Evolutionary conservation across 1,140 invertebrate species (phyloP).

Genomic region (Zaprionus taronus): DNA sequence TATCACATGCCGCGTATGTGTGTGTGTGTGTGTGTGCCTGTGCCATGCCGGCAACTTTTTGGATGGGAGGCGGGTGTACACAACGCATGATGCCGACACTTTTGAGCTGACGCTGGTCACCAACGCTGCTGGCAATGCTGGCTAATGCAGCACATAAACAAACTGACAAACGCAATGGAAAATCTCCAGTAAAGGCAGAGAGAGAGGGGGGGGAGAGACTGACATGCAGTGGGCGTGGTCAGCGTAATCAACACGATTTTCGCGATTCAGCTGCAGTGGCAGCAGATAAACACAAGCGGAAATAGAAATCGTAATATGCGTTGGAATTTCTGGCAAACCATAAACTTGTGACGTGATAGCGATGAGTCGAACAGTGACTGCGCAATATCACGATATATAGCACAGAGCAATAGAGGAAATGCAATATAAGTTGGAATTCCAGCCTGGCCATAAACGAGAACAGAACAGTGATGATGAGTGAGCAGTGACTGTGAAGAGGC

Average conservation of each 20-base stretch:
- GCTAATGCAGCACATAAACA: conserved; percentile 68
- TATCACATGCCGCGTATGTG: conserved; percentile 25
- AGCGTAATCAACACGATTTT: conserved; percentile 57
- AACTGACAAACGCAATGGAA: conserved; percentile 62
- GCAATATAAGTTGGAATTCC: conserved; percentile 1
- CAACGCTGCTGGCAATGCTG: conserved; percentile 1
- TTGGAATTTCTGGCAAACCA: neutral
- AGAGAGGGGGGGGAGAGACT: neutral
- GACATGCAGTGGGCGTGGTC: conserved; percentile 34
- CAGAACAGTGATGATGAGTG: neutral
- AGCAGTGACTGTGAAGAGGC: neutral
- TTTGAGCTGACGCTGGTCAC: conserved; percentile 15
- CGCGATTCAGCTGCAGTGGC: conserved; percentile 49
- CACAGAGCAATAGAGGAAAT: neutral
- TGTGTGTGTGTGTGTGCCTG: conserved; percentile 14
- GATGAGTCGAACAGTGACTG: neutral
- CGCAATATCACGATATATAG: conserved; percentile 1
- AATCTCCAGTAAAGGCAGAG: neutral
- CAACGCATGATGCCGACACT: conserved; percentile 51
- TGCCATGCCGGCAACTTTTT: conserved; percentile 23
- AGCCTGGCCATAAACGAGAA: neutral
- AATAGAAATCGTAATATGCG: conserved; percentile 3
- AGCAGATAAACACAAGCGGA: conserved; percentile 16
- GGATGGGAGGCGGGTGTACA: conserved; percentile 15
- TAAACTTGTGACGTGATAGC: neutral